phyloP scores from a whole-genome alignment of 2,113 vertebrate genomes.

The Paradisaea rubra region DNA sequence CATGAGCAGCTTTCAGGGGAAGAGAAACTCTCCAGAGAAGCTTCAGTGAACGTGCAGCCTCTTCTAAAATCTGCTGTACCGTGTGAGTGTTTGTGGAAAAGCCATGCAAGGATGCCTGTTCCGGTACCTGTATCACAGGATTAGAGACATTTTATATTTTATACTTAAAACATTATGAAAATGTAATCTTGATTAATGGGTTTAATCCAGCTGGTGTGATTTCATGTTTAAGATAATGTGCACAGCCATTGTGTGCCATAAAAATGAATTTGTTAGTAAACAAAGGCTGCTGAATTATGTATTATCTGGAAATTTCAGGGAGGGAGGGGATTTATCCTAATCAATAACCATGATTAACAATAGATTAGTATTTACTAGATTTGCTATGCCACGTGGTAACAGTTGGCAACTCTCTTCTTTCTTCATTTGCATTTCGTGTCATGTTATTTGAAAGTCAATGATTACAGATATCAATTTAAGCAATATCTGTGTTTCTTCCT shows the following conservation, averaged over 20 bases:
- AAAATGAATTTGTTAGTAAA: slow-evolving; percentile 26
- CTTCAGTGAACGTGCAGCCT: slow-evolving; percentile 81
- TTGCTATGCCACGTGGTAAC: not conserved
- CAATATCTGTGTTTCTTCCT: not conserved
- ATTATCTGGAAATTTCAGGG: slow-evolving; percentile 21
- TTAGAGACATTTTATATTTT: not conserved
- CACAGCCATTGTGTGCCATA: not conserved
- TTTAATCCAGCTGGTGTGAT: slow-evolving; percentile 2
- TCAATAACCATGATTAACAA: slow-evolving; percentile 59
- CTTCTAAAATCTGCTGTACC: slow-evolving; percentile 82
- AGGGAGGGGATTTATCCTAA: slow-evolving; percentile 10
- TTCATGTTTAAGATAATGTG: not conserved
- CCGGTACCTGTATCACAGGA: slow-evolving; percentile 22
- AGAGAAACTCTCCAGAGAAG: slow-evolving; percentile 89
- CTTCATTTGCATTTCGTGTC: not conserved
- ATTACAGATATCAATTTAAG: slow-evolving; percentile 24
- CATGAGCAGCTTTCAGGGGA: slow-evolving; percentile 60
- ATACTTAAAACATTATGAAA: not conserved
- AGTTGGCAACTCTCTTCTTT: not conserved
- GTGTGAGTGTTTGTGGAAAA: slow-evolving; percentile 66
- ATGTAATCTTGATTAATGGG: not conserved
- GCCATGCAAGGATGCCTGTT: slow-evolving; percentile 51
- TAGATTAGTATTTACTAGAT: slow-evolving; percentile 29
- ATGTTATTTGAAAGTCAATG: slow-evolving; percentile 38
- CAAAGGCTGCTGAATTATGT: slow-evolving; percentile 34